Conservation (phyloP, 2,797 vertebrate species). For the Argya squamiceps region DNA sequence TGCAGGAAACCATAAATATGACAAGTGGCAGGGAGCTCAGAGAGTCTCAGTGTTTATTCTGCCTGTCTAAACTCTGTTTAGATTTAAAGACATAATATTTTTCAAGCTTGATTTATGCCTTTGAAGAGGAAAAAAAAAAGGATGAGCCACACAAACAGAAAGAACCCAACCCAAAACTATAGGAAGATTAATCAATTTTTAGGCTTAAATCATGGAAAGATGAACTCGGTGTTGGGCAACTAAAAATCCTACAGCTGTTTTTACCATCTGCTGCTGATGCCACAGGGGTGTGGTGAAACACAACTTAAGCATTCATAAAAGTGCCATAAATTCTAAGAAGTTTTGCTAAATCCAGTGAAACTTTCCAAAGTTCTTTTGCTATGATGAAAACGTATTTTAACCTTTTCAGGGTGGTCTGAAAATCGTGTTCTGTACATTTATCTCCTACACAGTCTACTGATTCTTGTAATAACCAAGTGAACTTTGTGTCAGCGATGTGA, state of each 20-base stretch:
- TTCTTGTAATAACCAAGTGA: neutral
- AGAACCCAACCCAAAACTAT: neutral
- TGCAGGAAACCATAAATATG: neutral
- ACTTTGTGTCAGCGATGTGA: rapidly evolving
- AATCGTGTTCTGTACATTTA: neutral
- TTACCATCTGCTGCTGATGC: neutral
- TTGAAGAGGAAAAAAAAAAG: neutral
- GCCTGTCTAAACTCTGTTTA: neutral
- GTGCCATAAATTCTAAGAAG: neutral
- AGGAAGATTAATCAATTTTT: neutral
- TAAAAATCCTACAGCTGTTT: neutral
- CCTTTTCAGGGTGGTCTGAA: neutral
- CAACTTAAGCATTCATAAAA: neutral
- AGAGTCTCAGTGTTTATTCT: neutral
- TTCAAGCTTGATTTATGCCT: neutral
- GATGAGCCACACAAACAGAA: neutral
- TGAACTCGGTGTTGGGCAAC: neutral
- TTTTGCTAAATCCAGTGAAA: neutral
- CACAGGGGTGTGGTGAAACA: neutral
- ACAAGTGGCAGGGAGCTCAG: neutral
- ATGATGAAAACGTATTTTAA: neutral
- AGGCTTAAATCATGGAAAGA: neutral
- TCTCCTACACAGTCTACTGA: neutral
- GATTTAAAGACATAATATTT: neutral
- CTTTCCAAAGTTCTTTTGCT: neutral